Percentiles rank a stretch among this genome's conserved stretches.
Conservation (phyloP, 2,888 invertebrate genomes). For the Marasmarcha lunaedactyla region DNA sequence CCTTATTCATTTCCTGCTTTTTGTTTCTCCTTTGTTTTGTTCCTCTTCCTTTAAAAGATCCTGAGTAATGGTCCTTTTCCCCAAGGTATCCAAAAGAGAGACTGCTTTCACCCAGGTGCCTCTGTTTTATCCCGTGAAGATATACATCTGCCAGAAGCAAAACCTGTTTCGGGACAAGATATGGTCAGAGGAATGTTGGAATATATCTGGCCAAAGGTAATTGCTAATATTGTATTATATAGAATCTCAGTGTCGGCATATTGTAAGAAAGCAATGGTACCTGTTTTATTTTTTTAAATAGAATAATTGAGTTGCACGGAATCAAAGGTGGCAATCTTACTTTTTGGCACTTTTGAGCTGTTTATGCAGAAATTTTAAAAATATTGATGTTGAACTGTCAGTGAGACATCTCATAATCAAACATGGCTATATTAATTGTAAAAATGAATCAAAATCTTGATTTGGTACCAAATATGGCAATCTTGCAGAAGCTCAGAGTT, state of each 20-base stretch:
- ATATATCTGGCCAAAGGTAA: constrained; percentile 95
- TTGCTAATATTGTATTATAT: too few species aligned
- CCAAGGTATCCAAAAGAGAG: constrained; percentile 74
- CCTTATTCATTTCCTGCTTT: constrained; percentile 22
- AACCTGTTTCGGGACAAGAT: constrained; percentile 76
- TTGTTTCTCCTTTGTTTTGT: constrained; percentile 13
- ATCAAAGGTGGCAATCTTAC: too few species aligned
- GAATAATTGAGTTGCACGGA: too few species aligned
- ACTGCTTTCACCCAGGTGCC: constrained; percentile 93
- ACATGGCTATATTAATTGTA: too few species aligned
- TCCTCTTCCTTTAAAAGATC: constrained; percentile 15
- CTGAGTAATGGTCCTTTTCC: constrained; percentile 28
- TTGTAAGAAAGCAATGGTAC: background rate
- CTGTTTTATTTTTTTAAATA: too few species aligned
- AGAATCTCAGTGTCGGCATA: background rate
- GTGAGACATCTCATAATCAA: too few species aligned
- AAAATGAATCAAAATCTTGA: too few species aligned
- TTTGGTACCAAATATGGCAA: too few species aligned
- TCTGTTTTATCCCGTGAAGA: constrained; percentile 76
- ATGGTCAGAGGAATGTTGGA: constrained; percentile 90
- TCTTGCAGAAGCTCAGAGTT: too few species aligned
- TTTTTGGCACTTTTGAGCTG: too few species aligned
- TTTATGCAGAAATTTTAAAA: too few species aligned
- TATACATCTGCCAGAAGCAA: constrained; percentile 70
- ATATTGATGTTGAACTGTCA: too few species aligned